Evolutionary conservation across 2,888 invertebrate species (phyloP).

Genomic region (Oligia strigilis): DNA sequence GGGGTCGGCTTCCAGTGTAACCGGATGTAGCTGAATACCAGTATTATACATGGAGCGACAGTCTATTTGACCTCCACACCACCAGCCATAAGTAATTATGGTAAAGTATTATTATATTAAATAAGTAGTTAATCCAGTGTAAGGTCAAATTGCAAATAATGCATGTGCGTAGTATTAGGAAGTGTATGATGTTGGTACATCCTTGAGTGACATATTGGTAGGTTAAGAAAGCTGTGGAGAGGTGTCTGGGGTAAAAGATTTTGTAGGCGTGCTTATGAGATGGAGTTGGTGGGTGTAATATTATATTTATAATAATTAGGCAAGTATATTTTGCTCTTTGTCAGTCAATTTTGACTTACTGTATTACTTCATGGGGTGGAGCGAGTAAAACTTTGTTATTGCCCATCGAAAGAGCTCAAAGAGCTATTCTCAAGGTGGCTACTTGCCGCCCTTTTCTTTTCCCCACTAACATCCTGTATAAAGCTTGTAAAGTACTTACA

Average conservation of each 20-base stretch:
- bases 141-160: conserved; percentile 66
- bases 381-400: too few relatives aligned
- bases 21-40: not conserved
- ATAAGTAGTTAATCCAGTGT: conserved; percentile 50
- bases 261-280: not conserved
- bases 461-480: too few relatives aligned
- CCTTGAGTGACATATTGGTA: conserved; percentile 69
- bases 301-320: too few relatives aligned
- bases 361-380: too few relatives aligned
- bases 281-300: not conserved
- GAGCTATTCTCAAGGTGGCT: too few relatives aligned
- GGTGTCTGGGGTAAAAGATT: conserved; percentile 18
- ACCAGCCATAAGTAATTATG: conserved; percentile 10
- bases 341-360: too few relatives aligned
- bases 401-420: too few relatives aligned
- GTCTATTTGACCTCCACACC: conserved; percentile 9
- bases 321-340: too few relatives aligned
- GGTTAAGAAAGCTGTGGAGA: conserved; percentile 67
- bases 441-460: too few relatives aligned
- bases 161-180: conserved; percentile 69
- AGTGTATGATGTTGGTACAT: conserved; percentile 67
- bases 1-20: not conserved
- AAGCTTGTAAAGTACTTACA: too few relatives aligned
- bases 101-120: not conserved
- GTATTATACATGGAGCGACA: not conserved